Conservation (phyloP, 1,140 invertebrate genomes). For the Drosophila aff. region DNA sequence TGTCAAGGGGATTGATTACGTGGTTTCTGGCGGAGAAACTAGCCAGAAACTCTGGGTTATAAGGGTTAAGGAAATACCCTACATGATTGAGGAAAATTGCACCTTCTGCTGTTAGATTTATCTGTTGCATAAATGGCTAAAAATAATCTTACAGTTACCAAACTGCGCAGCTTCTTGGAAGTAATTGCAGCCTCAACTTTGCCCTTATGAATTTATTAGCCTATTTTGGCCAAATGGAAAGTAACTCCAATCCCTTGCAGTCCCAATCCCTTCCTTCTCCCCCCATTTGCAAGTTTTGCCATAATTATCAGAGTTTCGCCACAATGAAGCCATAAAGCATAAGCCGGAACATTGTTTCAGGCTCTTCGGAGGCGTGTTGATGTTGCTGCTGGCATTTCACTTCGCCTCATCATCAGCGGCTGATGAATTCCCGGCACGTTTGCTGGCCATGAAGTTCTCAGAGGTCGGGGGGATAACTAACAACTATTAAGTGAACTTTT, state of each 20-base stretch:
- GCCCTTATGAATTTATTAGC: constrained; percentile 16
- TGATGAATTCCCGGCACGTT: constrained; percentile 51
- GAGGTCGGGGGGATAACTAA: constrained; percentile 26
- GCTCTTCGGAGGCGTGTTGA: constrained; percentile 9
- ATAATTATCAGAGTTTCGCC: constrained; percentile 67
- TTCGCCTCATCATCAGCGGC: neutral
- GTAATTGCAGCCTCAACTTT: neutral
- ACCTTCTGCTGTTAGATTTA: neutral
- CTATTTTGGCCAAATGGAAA: neutral
- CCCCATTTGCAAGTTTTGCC: constrained; percentile 15
- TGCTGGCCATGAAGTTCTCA: neutral
- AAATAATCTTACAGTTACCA: neutral
- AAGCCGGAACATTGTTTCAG: constrained; percentile 4
- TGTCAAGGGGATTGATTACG: constrained; percentile 2
- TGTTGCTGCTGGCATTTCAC: constrained; percentile 10
- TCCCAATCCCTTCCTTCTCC: neutral
- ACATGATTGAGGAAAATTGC: too few relatives aligned
- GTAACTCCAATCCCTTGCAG: neutral
- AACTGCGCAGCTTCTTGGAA: neutral
- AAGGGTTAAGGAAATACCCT: neutral
- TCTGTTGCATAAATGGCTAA: neutral
- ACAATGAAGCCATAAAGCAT: constrained; percentile 48
- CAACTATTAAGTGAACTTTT: constrained; percentile 68
- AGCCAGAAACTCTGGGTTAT: too few relatives aligned
- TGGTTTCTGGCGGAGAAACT: neutral